Evolutionary conservation across 2,888 invertebrate genomes (phyloP), one percentile per base, ranked within the genome.

Genomic region (Patella ulyssiponensis): DNA sequence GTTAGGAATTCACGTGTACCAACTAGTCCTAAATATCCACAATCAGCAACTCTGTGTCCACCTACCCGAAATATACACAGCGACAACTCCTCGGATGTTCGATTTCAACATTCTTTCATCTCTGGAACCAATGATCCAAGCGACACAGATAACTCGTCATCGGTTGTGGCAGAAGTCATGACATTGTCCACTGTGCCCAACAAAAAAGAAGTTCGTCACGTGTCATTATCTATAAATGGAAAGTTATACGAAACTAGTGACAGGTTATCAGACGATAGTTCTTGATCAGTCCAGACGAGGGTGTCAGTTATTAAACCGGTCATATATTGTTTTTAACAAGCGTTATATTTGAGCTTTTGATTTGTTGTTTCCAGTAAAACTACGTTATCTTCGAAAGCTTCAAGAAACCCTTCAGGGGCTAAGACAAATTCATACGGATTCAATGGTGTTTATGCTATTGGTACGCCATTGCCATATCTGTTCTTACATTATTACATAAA

Each of bases 181-280:
- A 64, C 20, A 11, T 23, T 64, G 64, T 23, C 64, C 23, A 15
- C 20, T 12, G 64, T 64, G 20, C 20, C 64, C 2, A n/a, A 7
- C 20, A 20, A 64, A n/a, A 64, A 23, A 64, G 23, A 11, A 23
- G 11, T 9, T 20, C 64, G 64, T 15, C 64, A 64, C 23, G 64
- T 64, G 20, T 64, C 64, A 15, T 64, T 64, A 64, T 64, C 64
- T 64, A 23, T 64, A 64, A 64, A 64, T 23, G 64, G 64, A 23
- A 23, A 20, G 23, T 64, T 64, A 64, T 64, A 64, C 23, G 64
- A 64, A 11, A 64, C 64, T 11, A 64, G 23, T 12, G 64, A 64
- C 20, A 64, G 20, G 3, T 64, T 23, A 12, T 11, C 20, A 15
- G 20, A 64, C 14, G 20, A 64, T 14, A 64, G 44, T 44, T 44